Conservation (phyloP, 64 coral and sea anemone species). For the Astreopora myriophthalma region DNA sequence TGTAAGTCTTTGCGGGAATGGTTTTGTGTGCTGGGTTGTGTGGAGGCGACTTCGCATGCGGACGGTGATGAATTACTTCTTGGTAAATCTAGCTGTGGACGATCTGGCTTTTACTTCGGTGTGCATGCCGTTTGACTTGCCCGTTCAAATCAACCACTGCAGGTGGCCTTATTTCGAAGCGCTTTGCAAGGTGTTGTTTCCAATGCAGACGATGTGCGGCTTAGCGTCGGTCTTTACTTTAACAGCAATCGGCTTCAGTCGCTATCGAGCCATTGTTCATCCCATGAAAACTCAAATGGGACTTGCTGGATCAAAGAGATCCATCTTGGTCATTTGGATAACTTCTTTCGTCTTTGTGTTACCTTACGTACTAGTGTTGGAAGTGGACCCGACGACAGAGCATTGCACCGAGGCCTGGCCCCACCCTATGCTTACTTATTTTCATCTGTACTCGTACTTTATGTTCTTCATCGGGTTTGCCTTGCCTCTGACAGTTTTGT, state of each 20-base stretch:
- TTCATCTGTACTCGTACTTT: slow-evolving; percentile 52
- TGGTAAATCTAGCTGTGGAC: slow-evolving; percentile 74
- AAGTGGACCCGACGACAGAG: slow-evolving; percentile 49
- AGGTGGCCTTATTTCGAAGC: slow-evolving; percentile 73
- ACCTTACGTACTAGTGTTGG: slow-evolving; percentile 65
- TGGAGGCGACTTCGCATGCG: slow-evolving; percentile 73
- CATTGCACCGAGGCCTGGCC: slow-evolving; percentile 79
- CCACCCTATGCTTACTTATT: slow-evolving; percentile 31
- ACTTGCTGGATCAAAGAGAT: slow-evolving; percentile 32
- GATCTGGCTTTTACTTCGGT: slow-evolving; percentile 86
- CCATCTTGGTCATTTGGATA: slow-evolving; percentile 70
- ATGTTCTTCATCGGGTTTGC: slow-evolving; percentile 82
- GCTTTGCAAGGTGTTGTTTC: slow-evolving; percentile 75
- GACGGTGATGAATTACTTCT: slow-evolving; percentile 91
- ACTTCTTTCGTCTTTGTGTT: slow-evolving; percentile 66
- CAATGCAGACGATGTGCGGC: slow-evolving; percentile 84
- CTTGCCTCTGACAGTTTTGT: slow-evolving; percentile 64
- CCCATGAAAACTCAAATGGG: slow-evolving; percentile 75
- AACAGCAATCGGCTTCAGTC: slow-evolving; percentile 76
- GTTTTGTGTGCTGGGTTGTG: slow-evolving; percentile 76
- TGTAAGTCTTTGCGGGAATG: slow-evolving; percentile 63
- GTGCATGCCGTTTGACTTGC: slow-evolving; percentile 87
- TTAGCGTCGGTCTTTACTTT: slow-evolving; percentile 77
- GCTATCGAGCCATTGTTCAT: slow-evolving; percentile 77
- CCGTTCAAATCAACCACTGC: slow-evolving; percentile 73